Conservation (phyloP, 1,140 invertebrate species). For the Hypothenemus hampei region DNA sequence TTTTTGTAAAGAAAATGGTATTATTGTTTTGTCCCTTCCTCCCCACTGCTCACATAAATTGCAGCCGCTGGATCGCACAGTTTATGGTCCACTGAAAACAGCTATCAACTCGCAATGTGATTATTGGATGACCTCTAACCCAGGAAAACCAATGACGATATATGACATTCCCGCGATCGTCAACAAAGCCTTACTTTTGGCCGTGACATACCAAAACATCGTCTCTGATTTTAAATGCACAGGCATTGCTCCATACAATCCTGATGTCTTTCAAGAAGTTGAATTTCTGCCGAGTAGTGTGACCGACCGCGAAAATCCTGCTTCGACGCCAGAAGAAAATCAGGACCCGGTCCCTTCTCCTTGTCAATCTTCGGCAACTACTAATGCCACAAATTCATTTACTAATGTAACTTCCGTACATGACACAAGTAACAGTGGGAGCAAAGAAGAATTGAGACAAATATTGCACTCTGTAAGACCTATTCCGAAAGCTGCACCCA, state of each 20-base stretch:
- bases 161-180: conserved; percentile 6
- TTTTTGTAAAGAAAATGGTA: conserved; percentile 38
- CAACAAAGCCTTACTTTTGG: conserved; percentile 1
- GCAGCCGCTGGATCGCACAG: conserved; percentile 41
- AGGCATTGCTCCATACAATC: neutral
- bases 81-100: conserved; percentile 45
- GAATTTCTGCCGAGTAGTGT: neutral
- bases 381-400: too few species aligned
- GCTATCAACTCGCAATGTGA: conserved; percentile 16
- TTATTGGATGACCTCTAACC: neutral
- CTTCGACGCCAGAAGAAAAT: too few species aligned
- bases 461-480: too few species aligned
- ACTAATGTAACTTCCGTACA: too few species aligned
- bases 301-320: too few species aligned
- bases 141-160: conserved; percentile 3
- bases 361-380: too few species aligned
- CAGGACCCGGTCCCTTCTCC: too few species aligned
- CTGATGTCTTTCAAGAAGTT: neutral
- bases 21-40: conserved; percentile 42
- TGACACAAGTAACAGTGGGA: too few species aligned
- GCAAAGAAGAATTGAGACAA: too few species aligned
- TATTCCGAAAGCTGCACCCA: neutral
- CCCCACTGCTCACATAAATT: too few species aligned
- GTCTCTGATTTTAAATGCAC: neutral
- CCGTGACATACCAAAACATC: neutral